A percentile compares a stretch with the other conserved stretches of the same genome.
phyloP scores from a whole-genome alignment of 2,888 invertebrate species.

The Apamea sordens region DNA sequence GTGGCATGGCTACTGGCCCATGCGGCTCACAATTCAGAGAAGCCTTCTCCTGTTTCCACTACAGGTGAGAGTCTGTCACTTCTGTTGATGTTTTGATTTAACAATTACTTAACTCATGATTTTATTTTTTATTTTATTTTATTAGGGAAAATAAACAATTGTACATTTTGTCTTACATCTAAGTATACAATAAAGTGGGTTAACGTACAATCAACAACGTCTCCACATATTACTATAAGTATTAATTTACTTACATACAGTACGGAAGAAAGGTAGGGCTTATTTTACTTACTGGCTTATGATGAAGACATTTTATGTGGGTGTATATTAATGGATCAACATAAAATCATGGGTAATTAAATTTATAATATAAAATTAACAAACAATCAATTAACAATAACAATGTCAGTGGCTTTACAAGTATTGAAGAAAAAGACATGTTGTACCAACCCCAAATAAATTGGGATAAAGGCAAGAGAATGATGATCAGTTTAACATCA shows the following conservation, averaged over 20 bases:
- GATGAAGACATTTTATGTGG: background rate
- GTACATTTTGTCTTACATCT: no score
- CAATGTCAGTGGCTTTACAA: background rate
- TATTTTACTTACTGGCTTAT: no score
- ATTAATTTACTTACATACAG: no score
- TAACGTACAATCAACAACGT: no score
- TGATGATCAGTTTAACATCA: background rate
- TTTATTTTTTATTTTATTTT: no score
- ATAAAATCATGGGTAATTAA: background rate
- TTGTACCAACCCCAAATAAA: background rate
- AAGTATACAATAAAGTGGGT: no score
- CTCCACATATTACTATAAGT: no score
- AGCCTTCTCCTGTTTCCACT: conserved; percentile 98
- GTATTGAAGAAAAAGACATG: background rate
- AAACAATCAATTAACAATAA: no score
- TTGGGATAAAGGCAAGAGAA: background rate
- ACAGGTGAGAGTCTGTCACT: conserved; percentile 86
- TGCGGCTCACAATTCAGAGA: conserved; percentile 98
- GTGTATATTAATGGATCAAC: background rate
- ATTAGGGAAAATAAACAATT: no score
- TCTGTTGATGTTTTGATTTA: conserved; percentile 8
- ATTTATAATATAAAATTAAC: background rate
- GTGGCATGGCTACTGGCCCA: conserved; percentile 99
- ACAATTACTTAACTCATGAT: background rate
- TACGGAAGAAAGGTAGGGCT: no score